Percentiles rank a stretch among this genome's conserved stretches.
phyloP scores from a whole-genome alignment of 2,113 vertebrate genomes.

The Catharus minimus region DNA sequence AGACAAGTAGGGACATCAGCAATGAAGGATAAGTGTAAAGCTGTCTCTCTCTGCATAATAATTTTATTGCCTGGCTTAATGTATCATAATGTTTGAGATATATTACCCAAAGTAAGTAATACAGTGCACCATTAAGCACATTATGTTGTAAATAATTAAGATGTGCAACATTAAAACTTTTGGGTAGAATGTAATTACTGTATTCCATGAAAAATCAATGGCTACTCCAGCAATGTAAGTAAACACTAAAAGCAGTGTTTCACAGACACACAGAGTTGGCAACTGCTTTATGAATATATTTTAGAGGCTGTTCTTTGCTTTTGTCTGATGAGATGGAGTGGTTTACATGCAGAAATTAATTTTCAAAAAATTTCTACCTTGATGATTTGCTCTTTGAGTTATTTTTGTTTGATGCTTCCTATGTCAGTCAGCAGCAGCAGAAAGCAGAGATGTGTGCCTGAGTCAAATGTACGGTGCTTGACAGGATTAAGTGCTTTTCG shows the following conservation, averaged over 20 bases:
- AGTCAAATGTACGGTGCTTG: background rate
- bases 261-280: background rate
- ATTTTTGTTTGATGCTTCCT: background rate
- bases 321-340: background rate
- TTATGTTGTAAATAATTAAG: conserved; percentile 57
- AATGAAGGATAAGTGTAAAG: conserved; percentile 35
- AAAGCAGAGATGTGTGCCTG: background rate
- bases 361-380: background rate
- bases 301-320: background rate
- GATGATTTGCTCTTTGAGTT: background rate
- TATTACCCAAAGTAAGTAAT: conserved; percentile 24
- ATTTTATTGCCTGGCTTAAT: conserved; percentile 42
- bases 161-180: conserved; percentile 13
- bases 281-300: background rate
- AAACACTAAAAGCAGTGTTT: background rate
- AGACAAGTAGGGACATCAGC: conserved; percentile 19
- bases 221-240: background rate
- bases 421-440: background rate
- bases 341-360: background rate
- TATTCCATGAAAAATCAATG: conserved; percentile 17
- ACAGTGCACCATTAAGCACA: background rate
- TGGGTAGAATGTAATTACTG: conserved; percentile 19
- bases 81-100: conserved; percentile 10
- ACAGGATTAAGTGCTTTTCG: background rate
- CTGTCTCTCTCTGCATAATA: conserved; percentile 31